These are phyloP conservation scores for Sinocyclocheilus grahami DNA, from an alignment of 2,113 vertebrate species.

Conservation along the genomic window DNA sequence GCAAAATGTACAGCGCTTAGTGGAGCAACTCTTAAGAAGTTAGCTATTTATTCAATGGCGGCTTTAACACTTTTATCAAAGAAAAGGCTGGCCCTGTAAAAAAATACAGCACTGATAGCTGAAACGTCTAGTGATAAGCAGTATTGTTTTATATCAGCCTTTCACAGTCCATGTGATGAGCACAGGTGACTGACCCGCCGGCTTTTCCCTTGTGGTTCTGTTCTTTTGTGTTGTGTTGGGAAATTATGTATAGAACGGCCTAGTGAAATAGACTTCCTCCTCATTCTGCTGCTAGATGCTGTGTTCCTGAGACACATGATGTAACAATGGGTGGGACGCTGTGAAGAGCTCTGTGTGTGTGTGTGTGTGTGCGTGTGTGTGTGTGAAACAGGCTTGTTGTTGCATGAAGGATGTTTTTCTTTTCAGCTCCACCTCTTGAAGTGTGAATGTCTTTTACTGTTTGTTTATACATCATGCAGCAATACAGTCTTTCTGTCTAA, in stretches of 20 bases:
- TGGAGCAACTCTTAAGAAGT: background rate
- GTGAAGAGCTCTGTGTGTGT: slow-evolving; percentile 1
- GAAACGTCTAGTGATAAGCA: background rate
- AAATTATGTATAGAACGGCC: background rate
- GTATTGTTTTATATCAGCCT: background rate
- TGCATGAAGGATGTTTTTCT: background rate
- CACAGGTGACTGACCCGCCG: background rate
- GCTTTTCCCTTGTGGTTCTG: slow-evolving; percentile 25
- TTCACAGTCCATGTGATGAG: slow-evolving; percentile 10
- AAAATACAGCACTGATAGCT: background rate
- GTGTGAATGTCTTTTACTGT: background rate
- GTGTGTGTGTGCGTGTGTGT: too few species aligned
- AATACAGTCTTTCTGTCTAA: background rate
- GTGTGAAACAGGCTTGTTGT: slow-evolving; percentile 19
- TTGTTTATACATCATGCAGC: background rate
- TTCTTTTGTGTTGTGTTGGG: slow-evolving; percentile 30
- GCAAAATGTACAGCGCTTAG: background rate
- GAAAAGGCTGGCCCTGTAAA: background rate
- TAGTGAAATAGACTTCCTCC: slow-evolving; percentile 12
- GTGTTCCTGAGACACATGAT: slow-evolving; percentile 18
- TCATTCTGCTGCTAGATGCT: background rate
- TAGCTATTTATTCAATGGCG: background rate
- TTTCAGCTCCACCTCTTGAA: background rate
- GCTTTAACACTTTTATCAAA: background rate
- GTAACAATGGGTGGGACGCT: slow-evolving; percentile 32